Conservation (phyloP, 2,797 vertebrate genomes). For the Hemitrygon akajei region DNA sequence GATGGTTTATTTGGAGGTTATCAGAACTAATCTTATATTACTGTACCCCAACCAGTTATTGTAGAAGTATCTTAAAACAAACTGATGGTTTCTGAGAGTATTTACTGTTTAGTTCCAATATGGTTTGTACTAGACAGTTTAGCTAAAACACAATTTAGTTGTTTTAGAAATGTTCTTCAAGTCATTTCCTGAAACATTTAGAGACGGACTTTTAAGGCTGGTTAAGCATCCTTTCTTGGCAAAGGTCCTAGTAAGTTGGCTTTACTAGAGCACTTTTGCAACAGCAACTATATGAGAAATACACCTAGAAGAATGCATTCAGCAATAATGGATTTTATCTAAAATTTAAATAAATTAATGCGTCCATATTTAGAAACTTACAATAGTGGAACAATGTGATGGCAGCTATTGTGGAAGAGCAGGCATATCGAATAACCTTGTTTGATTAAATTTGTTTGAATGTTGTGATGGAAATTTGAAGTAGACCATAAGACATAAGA, state of each 20-base stretch:
- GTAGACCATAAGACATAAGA: too few relatives aligned
- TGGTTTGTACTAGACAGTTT: too few relatives aligned
- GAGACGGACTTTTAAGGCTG: not conserved
- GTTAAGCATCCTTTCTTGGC: not conserved
- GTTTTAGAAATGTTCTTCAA: not conserved
- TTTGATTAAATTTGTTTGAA: too few relatives aligned
- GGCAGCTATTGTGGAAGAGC: too few relatives aligned
- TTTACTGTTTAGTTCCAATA: too few relatives aligned
- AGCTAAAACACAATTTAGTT: too few relatives aligned
- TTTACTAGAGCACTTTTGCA: not conserved
- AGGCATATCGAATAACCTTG: too few relatives aligned
- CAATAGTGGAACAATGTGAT: too few relatives aligned
- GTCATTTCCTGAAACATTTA: not conserved
- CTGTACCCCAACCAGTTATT: not conserved
- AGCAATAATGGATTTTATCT: not conserved
- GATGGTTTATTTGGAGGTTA: not conserved
- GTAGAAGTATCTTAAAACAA: not conserved
- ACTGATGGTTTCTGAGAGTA: not conserved
- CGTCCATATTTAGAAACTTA: too few relatives aligned
- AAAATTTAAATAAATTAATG: too few relatives aligned
- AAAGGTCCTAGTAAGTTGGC: not conserved
- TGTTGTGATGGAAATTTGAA: too few relatives aligned
- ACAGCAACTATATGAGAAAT: not conserved
- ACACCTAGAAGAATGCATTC: not conserved
- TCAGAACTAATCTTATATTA: not conserved